A percentile compares a stretch with the other conserved stretches of the same genome.
Conservation (phyloP, 2,797 vertebrate genomes). For the Gymnoscopelus microlampas region DNA sequence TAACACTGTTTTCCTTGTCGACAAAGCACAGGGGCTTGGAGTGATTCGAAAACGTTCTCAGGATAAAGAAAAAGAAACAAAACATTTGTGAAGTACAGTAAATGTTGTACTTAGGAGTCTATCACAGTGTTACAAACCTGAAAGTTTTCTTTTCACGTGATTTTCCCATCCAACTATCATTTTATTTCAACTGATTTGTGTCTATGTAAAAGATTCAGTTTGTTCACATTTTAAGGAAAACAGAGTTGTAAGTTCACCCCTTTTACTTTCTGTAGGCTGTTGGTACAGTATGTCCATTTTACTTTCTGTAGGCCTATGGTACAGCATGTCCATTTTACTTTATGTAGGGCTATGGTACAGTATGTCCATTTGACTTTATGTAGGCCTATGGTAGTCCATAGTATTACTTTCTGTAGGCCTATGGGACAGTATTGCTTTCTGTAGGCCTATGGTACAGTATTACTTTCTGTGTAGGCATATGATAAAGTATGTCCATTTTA, state of each 20-base stretch:
- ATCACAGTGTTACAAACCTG: background rate
- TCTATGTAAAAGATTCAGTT: background rate
- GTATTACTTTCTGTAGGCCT: too few species aligned
- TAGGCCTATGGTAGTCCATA: too few species aligned
- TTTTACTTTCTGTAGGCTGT: constrained; percentile 32
- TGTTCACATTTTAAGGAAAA: constrained; percentile 14
- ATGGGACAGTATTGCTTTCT: too few species aligned
- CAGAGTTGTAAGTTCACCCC: constrained; percentile 4
- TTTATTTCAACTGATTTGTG: constrained; percentile 17
- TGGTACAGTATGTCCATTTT: too few species aligned
- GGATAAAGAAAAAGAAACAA: constrained; percentile 7
- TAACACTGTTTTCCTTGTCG: constrained; percentile 56
- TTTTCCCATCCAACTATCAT: background rate
- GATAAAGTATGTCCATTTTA: too few species aligned
- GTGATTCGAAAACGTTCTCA: too few species aligned
- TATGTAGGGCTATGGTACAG: too few species aligned
- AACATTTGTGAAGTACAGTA: background rate
- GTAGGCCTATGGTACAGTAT: too few species aligned
- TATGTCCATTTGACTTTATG: constrained; percentile 2
- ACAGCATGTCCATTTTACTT: constrained; percentile 5
- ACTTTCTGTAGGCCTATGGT: background rate
- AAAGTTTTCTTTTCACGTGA: background rate
- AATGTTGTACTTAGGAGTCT: background rate
- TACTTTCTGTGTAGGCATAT: background rate
- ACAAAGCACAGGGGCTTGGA: constrained; percentile 18